phyloP scores from a whole-genome alignment of 1,140 invertebrate species.

The Bombyx mori region ASM3026992v2 NC_085129.1:9981001-9981500 shows the following conservation, averaged over 20 bases:
- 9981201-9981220: constrained; percentile 28
- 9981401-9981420: too few species aligned
- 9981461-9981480: too few species aligned
- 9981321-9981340: constrained; percentile 1
- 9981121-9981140: constrained; percentile 20
- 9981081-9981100: neutral
- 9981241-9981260: constrained; percentile 4
- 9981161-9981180: constrained; percentile 17
- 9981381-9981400: too few species aligned
- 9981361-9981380: too few species aligned
- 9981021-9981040: too few species aligned
- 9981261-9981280: constrained; percentile 19
- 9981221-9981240: constrained; percentile 27
- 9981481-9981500: too few species aligned
- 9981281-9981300: constrained; percentile 24
- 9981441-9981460: too few species aligned
- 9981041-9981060: too few species aligned
- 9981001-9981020: too few species aligned
- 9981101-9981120: constrained; percentile 27
- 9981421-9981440: too few species aligned
- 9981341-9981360: neutral
- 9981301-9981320: neutral
- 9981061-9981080: too few species aligned
- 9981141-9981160: constrained; percentile 17
- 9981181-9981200: constrained; percentile 12